Evolutionary conservation across 2,888 invertebrate genomes (phyloP).

Genomic region (Crossocerus cetratus): DNA sequence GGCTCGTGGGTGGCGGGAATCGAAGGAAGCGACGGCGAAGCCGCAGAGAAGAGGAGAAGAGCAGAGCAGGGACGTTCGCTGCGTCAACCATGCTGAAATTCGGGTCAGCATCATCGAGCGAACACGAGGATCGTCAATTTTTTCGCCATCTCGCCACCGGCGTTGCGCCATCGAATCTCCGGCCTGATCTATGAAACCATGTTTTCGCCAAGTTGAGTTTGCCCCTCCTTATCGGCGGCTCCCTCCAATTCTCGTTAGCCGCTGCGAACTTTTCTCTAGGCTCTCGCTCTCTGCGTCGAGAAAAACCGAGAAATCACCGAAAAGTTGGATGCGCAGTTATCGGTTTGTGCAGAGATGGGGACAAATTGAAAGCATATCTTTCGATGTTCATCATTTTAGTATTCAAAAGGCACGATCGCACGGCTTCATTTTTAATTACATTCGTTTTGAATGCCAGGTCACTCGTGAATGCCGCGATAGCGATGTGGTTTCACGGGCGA

Average conservation of each 20-base stretch:
- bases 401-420: too few relatives aligned
- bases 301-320: conserved; percentile 16
- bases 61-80: conserved; percentile 35
- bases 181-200: conserved; percentile 38
- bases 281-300: conserved; percentile 30
- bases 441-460: too few relatives aligned
- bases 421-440: too few relatives aligned
- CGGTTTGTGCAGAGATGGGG: too few relatives aligned
- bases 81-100: conserved; percentile 62
- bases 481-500: not conserved
- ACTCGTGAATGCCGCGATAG: not conserved
- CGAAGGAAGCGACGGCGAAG: conserved; percentile 19
- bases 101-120: conserved; percentile 56
- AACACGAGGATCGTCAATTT: conserved; percentile 55
- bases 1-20: conserved; percentile 8
- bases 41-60: not conserved
- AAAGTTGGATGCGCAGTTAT: too few relatives aligned
- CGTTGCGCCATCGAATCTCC: conserved; percentile 32
- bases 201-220: conserved; percentile 53
- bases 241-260: conserved; percentile 44
- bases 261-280: conserved; percentile 32
- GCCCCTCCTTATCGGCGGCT: conserved; percentile 45
- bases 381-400: too few relatives aligned
- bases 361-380: too few relatives aligned
- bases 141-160: conserved; percentile 35